Evolutionary conservation across 2,113 vertebrate genomes (phyloP), one percentile per base, ranked within the genome.

Genomic region (Piprites chloris): DNA sequence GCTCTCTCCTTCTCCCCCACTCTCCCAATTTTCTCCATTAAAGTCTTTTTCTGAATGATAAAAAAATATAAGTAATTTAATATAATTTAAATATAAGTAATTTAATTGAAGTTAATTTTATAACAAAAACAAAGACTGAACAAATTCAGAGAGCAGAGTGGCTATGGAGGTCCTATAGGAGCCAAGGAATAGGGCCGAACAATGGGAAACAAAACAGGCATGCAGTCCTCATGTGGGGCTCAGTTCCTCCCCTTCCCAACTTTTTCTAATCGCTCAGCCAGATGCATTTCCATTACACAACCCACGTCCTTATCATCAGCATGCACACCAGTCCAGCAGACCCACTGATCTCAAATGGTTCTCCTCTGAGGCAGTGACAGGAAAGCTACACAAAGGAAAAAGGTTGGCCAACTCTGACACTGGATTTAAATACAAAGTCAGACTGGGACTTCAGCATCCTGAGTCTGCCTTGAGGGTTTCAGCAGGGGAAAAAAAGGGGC

Each of bases 361-460:
- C 69, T 83, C 87, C 74, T 85, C 82, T 74, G 68, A 89, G 93
- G 90, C 78, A 77, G 39, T 9, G 21, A 80, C 67, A 89, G 63
- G 79, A 94, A 95, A 89, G 53, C 35, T 85, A 69, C 53, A 87
- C 85, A 87, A 96, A 91, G 47, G 41, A 55, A 83, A 89, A 91
- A 58, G 35, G 23, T 21, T 94, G 68, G 39, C 30, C 35, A 91
- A 5, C 71, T 86, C 68, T 63, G 68, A 89, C 66, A 65, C 24
- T 35, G 65, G 33, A 81, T 72, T 90, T 68, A 65, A 94, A 87
- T 21, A 80, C 86, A 93, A 94, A 92, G 65, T 75, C 52, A 47
- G 61, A 59, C 4, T 50, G 35, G 27, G 69, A 89, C 53, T 49
- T 82, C 35, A 35, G 81, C 9, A 5, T 71, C 91, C 85, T 63